These are phyloP conservation scores for Heloderma charlesbogerti DNA, from an alignment of 2,113 vertebrate genomes.

Conservation along the genomic window DNA sequence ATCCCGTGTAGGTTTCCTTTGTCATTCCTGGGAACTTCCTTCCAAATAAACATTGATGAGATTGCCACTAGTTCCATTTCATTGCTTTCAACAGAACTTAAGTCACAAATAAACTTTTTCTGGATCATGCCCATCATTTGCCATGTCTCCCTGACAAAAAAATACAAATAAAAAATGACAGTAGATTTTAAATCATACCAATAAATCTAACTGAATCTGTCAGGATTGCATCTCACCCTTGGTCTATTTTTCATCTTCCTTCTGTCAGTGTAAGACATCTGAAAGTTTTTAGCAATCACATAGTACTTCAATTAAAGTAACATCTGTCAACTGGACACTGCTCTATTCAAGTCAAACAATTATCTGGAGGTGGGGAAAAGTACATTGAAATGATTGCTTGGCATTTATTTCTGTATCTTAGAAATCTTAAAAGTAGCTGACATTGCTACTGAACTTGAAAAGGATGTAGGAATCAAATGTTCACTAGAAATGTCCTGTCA, in stretches of 20 bases:
- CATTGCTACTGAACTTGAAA: not conserved
- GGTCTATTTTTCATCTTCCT: constrained; percentile 20
- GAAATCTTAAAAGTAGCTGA: constrained; percentile 20
- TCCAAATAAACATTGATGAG: not conserved
- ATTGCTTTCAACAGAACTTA: not conserved
- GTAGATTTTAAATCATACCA: not conserved
- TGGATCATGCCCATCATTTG: not conserved
- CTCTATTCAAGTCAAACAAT: not conserved
- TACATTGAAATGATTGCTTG: constrained; percentile 7
- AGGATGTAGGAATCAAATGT: not conserved
- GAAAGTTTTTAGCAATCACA: not conserved
- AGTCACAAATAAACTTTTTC: not conserved
- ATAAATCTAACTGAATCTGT: constrained; percentile 9
- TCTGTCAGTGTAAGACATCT: constrained; percentile 12
- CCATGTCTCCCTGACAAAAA: not conserved
- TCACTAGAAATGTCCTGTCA: not conserved
- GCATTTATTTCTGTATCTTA: constrained; percentile 35
- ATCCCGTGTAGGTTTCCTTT: not conserved
- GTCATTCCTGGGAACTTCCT: not conserved
- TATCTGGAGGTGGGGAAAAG: not conserved
- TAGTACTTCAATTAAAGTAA: constrained; percentile 22
- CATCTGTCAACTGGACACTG: constrained; percentile 29
- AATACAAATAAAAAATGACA: no score
- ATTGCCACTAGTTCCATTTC: not conserved
- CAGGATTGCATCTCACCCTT: constrained; percentile 8